Conservation (phyloP, 2,888 invertebrate species). For the Ectemnius cavifrons region DNA sequence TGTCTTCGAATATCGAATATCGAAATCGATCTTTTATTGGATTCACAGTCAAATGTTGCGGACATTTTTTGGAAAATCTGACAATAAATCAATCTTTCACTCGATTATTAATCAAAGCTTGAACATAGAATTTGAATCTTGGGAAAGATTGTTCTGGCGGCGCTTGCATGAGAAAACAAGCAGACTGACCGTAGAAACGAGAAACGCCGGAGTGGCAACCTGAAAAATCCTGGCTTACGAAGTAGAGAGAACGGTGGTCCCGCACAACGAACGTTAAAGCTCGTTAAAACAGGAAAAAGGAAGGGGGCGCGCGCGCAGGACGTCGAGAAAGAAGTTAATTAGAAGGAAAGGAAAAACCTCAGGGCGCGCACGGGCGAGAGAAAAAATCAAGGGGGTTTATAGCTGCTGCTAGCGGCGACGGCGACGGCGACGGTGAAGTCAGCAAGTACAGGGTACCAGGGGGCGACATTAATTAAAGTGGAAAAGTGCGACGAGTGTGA, state of each 20-base stretch:
- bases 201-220: too few species aligned
- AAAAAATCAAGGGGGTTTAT: slow-evolving; percentile 26
- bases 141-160: not conserved
- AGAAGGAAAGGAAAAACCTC: slow-evolving; percentile 31
- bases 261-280: slow-evolving; percentile 46
- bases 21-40: too few species aligned
- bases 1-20: not conserved
- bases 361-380: not conserved
- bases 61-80: not conserved
- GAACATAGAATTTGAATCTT: too few species aligned
- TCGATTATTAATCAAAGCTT: too few species aligned
- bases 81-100: too few species aligned
- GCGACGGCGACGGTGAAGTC: slow-evolving; percentile 7
- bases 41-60: not conserved
- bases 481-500: slow-evolving; percentile 41
- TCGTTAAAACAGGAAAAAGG: slow-evolving; percentile 47
- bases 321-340: slow-evolving; percentile 39
- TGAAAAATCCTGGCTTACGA: too few species aligned
- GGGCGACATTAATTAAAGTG: slow-evolving; percentile 57
- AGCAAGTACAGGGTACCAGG: not conserved
- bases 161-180: not conserved
- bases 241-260: not conserved
- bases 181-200: too few species aligned
- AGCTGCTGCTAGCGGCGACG: too few species aligned
- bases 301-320: slow-evolving; percentile 2